Base-by-base conservation (phyloP, 2,888 invertebrate species). In the Atrina japonica region DNA sequence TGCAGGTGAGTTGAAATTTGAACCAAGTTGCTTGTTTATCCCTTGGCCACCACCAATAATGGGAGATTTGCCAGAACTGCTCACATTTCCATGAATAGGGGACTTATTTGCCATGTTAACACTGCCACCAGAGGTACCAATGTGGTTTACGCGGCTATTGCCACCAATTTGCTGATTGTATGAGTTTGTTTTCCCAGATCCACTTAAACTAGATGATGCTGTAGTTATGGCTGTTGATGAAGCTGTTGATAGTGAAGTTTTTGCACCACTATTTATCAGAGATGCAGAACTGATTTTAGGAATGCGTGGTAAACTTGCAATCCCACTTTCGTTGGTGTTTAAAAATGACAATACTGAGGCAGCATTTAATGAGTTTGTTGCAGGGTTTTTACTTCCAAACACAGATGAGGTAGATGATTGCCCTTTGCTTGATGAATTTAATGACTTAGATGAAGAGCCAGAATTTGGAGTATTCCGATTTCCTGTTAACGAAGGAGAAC, bases 301-400 rank as follows among this genome's bases (percentile, higher is more conserved):
- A 64, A 86, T 86, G 45, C 82, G 81, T 16, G 86, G 85, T 56
- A 86, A 75, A 67, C 82, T 84, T 18, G 85, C 82, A n/a, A 86
- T 82, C 41, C 82, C 84, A 71, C 81, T 84, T 14, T 81, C 78
- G 53, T 83, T 82, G 9, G 85, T 84, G 56, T 85, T 85, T 9
- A 86, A 74, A 70, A 85, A 84, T 40, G 81, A 81, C 50, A 85
- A 78, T 43, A 86, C 79, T 50, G 83, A 80, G 16, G 82, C 76
- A 23, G 81, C 77, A 43, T 75, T 64, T 16, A 55, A 61, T 11
- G 63, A 40, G 45, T 23, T 56, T 56, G 23, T 69, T 49, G 21
- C 53, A n/a, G 52, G 67, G 21, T 25, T 76, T 45, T 53, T 70
- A 66, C 67, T 56, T 18, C 71, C 53, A 35, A 52, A 61, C 6